Evolutionary conservation across 2,797 vertebrate genomes (phyloP).

Genomic region (Novumbra hubbsi): DNA sequence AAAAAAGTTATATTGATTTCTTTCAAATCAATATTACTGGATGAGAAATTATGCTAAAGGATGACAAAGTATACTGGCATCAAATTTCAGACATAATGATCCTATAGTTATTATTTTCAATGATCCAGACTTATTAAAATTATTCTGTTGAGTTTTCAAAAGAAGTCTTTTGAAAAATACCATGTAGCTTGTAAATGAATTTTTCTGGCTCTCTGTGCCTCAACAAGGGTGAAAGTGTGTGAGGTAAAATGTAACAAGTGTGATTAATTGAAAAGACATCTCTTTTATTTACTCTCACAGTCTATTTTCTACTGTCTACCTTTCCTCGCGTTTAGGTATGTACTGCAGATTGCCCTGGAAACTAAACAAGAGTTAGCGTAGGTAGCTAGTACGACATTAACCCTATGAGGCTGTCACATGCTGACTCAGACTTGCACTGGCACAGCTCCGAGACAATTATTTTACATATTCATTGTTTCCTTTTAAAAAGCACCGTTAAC

Average conservation of each 20-base stretch:
- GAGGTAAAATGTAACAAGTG: slow-evolving; percentile 42
- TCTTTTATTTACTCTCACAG: background rate
- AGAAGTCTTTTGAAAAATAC: background rate
- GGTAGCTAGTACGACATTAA: too few species aligned
- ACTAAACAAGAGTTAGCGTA: background rate
- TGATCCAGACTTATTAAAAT: background rate
- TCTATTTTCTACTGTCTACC: background rate
- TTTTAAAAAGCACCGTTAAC: too few species aligned
- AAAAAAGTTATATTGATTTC: background rate
- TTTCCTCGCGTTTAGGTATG: background rate
- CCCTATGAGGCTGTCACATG: too few species aligned
- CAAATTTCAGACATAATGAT: background rate
- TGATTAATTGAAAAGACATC: slow-evolving; percentile 36
- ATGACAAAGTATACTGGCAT: background rate
- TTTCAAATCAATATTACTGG: background rate
- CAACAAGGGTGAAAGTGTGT: slow-evolving; percentile 25
- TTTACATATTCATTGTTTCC: too few species aligned
- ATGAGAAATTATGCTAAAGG: background rate
- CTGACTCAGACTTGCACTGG: too few species aligned
- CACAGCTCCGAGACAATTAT: too few species aligned
- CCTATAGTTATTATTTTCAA: background rate
- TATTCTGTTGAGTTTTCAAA: background rate
- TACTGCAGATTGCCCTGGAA: background rate
- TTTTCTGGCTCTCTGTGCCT: slow-evolving; percentile 3
- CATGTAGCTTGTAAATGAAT: slow-evolving; percentile 27